Evolutionary conservation across 2,797 vertebrate species (phyloP), one percentile per base, ranked within the genome.

Genomic region (Esox masquinongy): DNA sequence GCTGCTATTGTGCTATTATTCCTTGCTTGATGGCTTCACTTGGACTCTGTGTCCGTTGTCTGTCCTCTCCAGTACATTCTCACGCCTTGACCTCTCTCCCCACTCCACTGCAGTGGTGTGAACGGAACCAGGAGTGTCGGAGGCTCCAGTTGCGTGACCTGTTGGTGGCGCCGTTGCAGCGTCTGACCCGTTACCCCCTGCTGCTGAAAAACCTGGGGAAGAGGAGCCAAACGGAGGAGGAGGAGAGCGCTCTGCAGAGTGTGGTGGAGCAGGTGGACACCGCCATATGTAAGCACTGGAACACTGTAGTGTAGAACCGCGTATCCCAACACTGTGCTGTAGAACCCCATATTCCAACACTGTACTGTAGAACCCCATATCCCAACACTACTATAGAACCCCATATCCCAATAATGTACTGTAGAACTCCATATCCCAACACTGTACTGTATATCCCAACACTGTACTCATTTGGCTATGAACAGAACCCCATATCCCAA

Each of bases 201-300:
- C 77, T 99, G 87, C 77, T 97, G 77, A 93, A 94, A 87, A 98
- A 96, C 76, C 93, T 98, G 22, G 95, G 93, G 50, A 96, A 94
- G 85, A 93, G 92, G 75, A 94, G 93, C 76, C 82, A 80, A 49
- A 84, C 83, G 0, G 79, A 94, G 70, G 88, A 79, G 0, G 95
- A 97, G 86, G 92, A 88, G 82, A 74, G 71, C 56, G 80, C 87
- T 22, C 87, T 97, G 84, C 91, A 92, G 79, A 84, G 84, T 1
- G 89, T 97, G 75, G 94, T 95, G 59, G 94, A 96, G 53, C 95
- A 94, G 76, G 95, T 97, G 89, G 96, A 99, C 79, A 94, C 89
- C n/a, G 95, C 96, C 3, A 95, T 97, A 88, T 80, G 95, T 98
- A 92, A 96, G 96, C 68, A 17, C 31, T 34, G 26, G 63, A 66